phyloP scores from a whole-genome alignment of 2,797 vertebrate genomes.

The Enteromius paludinosus region DNA sequence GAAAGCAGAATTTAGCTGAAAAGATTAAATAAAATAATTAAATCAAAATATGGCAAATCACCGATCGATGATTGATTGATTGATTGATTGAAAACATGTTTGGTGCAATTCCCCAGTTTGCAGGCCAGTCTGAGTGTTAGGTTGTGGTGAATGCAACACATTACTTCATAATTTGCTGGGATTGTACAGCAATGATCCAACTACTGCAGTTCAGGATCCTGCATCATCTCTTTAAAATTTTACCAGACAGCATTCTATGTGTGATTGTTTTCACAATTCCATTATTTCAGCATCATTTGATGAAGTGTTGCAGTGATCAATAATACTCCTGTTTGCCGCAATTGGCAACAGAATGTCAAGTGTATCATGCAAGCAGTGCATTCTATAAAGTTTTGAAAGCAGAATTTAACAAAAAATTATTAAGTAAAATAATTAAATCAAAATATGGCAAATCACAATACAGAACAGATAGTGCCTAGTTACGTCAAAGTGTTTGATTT shows the following conservation, averaged over 20 bases:
- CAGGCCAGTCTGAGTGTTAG: neutral
- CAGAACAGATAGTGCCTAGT: neutral
- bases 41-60: too few relatives aligned
- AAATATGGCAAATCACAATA: neutral
- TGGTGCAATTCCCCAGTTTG: neutral
- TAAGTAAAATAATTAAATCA: neutral
- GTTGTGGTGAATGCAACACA: neutral
- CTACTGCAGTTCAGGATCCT: neutral
- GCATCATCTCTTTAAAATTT: too few relatives aligned
- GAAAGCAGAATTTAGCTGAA: too few relatives aligned
- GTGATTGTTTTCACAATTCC: neutral
- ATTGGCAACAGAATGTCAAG: neutral
- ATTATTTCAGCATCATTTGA: neutral
- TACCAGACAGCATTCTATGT: neutral
- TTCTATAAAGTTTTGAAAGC: neutral
- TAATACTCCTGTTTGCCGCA: neutral
- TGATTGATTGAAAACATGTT: neutral
- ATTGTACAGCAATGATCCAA: neutral
- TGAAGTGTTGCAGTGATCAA: neutral
- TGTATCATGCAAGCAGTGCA: neutral
- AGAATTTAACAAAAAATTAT: neutral
- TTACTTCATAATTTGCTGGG: neutral
- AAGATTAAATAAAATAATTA: too few relatives aligned
- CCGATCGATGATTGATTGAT: too few relatives aligned
- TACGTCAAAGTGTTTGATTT: neutral